Percentiles rank a stretch among this genome's conserved stretches.
phyloP scores from a whole-genome alignment of 2,113 vertebrate species.

The Ophiodon elongatus region DNA sequence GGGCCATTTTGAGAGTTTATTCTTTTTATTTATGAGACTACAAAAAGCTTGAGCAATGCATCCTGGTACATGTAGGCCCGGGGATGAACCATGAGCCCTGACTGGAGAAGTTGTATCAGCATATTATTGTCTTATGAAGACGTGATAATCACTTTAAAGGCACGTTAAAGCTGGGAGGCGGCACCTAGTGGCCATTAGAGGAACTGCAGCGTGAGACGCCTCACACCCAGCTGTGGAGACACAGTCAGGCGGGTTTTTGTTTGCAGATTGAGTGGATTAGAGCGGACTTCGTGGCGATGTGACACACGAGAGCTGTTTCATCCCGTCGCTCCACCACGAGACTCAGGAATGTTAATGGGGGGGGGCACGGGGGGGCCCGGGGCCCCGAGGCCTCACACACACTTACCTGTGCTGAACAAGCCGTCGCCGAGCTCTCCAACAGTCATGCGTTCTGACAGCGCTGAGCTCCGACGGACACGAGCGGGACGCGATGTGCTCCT shows the following conservation, averaged over 20 bases:
- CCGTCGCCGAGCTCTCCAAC: too few relatives aligned
- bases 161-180: too few relatives aligned
- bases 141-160: too few relatives aligned
- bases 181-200: neutral
- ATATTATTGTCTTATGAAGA: too few relatives aligned
- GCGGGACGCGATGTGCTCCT: too few relatives aligned
- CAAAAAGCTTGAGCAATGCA: too few relatives aligned
- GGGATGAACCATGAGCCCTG: too few relatives aligned
- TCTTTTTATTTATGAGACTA: too few relatives aligned
- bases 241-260: too few relatives aligned
- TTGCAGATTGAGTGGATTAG: neutral
- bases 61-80: too few relatives aligned
- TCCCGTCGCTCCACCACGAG: slow-evolving; percentile 43
- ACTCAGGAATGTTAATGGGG: slow-evolving; percentile 68
- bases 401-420: neutral
- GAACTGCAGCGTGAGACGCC: neutral
- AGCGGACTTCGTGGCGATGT: slow-evolving; percentile 11
- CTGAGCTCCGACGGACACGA: slow-evolving; percentile 3
- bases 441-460: slow-evolving; percentile 7
- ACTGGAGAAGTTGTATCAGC: too few relatives aligned
- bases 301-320: slow-evolving; percentile 58
- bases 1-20: too few relatives aligned
- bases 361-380: neutral
- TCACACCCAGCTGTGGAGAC: neutral
- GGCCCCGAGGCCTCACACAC: neutral